Evolutionary conservation across 2,888 invertebrate species (phyloP).

Genomic region (Nomada ruficornis): DNA sequence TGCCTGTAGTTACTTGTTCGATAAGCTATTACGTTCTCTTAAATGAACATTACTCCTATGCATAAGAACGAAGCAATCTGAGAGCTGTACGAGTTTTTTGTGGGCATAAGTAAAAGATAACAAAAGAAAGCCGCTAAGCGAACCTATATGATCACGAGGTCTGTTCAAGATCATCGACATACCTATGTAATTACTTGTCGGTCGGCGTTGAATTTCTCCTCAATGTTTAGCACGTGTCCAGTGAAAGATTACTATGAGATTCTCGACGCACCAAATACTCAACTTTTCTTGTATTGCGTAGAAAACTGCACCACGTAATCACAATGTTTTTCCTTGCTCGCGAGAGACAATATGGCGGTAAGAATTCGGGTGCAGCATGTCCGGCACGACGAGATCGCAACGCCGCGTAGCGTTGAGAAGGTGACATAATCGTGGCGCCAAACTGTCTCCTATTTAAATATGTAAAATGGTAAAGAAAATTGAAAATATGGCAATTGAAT

Average conservation of each 20-base stretch:
- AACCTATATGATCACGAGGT: slow-evolving; percentile 66
- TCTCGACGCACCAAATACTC: slow-evolving; percentile 32
- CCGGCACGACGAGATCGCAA: slow-evolving; percentile 55
- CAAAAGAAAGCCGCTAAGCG: slow-evolving; percentile 65
- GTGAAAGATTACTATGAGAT: not conserved
- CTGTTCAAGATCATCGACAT: slow-evolving; percentile 40
- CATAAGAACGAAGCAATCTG: not conserved
- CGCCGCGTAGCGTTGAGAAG: slow-evolving; percentile 33
- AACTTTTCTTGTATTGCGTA: slow-evolving; percentile 46
- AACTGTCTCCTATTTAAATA: not conserved
- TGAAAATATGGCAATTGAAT: too few species aligned
- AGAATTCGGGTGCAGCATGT: slow-evolving; percentile 72
- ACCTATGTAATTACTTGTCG: slow-evolving; percentile 65
- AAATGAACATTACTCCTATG: not conserved
- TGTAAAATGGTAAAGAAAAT: not conserved
- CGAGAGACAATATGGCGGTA: slow-evolving; percentile 88
- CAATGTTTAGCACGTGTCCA: slow-evolving; percentile 7
- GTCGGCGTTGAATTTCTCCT: slow-evolving; percentile 31
- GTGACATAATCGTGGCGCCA: slow-evolving; percentile 19
- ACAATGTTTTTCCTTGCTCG: slow-evolving; percentile 88
- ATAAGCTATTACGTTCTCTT: not conserved
- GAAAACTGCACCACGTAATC: slow-evolving; percentile 87
- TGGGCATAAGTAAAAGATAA: slow-evolving; percentile 45
- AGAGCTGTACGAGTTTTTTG: not conserved
- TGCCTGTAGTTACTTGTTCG: not conserved